Conservation (phyloP, 2,888 invertebrate species). For the Trimorus sp. region DNA sequence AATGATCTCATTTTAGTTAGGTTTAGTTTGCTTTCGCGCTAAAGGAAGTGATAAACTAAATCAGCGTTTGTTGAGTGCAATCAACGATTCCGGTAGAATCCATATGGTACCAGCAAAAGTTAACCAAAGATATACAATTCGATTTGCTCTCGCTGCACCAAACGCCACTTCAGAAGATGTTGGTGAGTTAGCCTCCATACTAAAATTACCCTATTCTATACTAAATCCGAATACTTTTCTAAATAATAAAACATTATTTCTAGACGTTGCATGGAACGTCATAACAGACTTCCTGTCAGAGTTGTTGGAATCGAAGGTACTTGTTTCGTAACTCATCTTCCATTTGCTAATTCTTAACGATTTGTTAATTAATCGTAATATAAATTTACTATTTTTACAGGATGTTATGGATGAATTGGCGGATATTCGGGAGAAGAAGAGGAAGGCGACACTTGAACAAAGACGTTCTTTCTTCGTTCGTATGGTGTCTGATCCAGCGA, state of each 20-base stretch:
- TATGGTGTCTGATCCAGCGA: constrained; percentile 98
- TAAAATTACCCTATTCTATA: not conserved
- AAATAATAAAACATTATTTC: constrained; percentile 3
- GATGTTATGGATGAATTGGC: constrained; percentile 88
- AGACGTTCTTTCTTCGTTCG: constrained; percentile 98
- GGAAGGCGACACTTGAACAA: constrained; percentile 91
- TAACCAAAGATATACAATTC: constrained; percentile 94
- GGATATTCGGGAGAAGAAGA: constrained; percentile 88
- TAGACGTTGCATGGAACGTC: constrained; percentile 92
- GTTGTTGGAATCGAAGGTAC: constrained; percentile 86
- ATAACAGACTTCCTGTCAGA: constrained; percentile 92
- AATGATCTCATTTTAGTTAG: constrained; percentile 84
- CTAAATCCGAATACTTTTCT: no score
- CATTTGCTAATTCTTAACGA: no score
- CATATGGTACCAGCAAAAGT: constrained; percentile 98
- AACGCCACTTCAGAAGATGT: constrained; percentile 93
- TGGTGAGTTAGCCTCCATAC: constrained; percentile 82
- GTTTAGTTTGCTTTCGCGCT: constrained; percentile 95
- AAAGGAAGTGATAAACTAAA: constrained; percentile 91
- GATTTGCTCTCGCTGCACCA: constrained; percentile 97
- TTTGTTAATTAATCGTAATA: no score
- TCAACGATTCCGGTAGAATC: constrained; percentile 96
- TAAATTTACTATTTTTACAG: constrained; percentile 71
- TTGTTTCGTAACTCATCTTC: not conserved
- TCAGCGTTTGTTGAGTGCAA: constrained; percentile 93